Base-by-base conservation (phyloP, 2,113 vertebrate species). In the Marmota flaviventris region DNA sequence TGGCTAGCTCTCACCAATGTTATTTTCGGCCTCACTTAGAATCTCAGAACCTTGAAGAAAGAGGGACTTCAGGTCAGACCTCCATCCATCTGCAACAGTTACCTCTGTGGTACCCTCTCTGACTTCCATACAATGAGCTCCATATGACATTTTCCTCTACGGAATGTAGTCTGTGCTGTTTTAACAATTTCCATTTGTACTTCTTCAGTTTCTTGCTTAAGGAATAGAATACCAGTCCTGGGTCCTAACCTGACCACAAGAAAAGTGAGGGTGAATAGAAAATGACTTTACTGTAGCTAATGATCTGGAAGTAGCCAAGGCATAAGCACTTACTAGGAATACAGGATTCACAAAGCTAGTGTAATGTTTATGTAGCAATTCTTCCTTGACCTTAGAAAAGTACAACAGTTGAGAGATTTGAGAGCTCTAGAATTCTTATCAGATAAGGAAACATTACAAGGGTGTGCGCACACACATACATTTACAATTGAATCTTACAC, bases 1-100 rank as follows among this genome's bases (percentile, higher is more conserved):
- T 11, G 56, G 78, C 61, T 73, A 69, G 18, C 24, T 95, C n/a
- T 67, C 45, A 67, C 9, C 42, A 83, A 1, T 42, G 53, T 88
- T 63, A 94, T 48, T 91, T 96, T 78, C 48, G 81, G 70, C 63
- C 85, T 93, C 34, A 16, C 4, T 73, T 27, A 61, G 39, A 79
- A 89, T 72, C 63, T 48, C 42, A 67, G 24, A 83, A 89, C 34
- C 34, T 53, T 79, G 39, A 91, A 29, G 67, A 82, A 89, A 37
- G 10, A 70, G 8, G 20, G 16, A 37, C n/a, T 37, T 22, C 37
- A 48, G 17, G 27, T 58, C 75, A 85, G n/a, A 27, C 4, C 8
- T 7, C 3, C 18, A 32, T 4, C 4, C 48, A 58, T 61, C 11
- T 42, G 37, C 61, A 39, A 56, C 12, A 70, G 34, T 61, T 29